A percentile compares a stretch with the other conserved stretches of the same genome.
Evolutionary conservation across 2,113 vertebrate genomes (phyloP).

Genomic region (Corvus cornix): DNA sequence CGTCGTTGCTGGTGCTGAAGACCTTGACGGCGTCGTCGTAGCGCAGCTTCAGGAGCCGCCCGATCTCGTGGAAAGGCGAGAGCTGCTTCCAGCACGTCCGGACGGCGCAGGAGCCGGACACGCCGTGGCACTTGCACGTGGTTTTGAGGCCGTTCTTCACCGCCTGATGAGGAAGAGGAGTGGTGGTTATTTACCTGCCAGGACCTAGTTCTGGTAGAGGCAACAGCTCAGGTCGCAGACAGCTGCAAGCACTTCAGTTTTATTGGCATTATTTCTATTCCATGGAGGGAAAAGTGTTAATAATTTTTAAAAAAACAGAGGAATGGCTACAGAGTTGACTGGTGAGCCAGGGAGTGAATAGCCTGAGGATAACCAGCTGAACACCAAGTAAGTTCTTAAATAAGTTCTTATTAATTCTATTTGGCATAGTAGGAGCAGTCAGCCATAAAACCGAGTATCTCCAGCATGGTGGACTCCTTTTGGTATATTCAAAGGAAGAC

Average conservation of each 20-base stretch:
- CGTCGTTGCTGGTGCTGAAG: constrained; percentile 90
- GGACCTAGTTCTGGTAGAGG: not conserved
- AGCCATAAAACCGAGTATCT: not conserved
- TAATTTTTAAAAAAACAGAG: not conserved
- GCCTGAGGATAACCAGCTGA: not conserved
- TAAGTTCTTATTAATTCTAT: not conserved
- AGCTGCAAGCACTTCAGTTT: not conserved
- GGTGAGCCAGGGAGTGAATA: not conserved
- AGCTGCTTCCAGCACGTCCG: constrained; percentile 99
- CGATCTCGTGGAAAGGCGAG: constrained; percentile 91
- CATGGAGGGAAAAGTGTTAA: not conserved
- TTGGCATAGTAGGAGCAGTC: not conserved
- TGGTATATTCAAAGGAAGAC: not conserved
- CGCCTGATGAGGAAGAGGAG: constrained; percentile 72
- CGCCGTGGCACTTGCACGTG: constrained; percentile 97
- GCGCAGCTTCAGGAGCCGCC: constrained; percentile 87
- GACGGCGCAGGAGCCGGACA: constrained; percentile 94
- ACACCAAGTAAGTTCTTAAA: not conserved
- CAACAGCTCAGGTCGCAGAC: not conserved
- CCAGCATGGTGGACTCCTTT: not conserved
- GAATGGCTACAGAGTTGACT: not conserved
- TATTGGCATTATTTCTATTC: not conserved
- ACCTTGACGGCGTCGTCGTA: constrained; percentile 87
- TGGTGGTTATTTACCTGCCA: not conserved
- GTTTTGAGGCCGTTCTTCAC: constrained; percentile 96